Conservation (phyloP, 92 coral and sea anemone species). For the Virgularia gustaviana region DNA sequence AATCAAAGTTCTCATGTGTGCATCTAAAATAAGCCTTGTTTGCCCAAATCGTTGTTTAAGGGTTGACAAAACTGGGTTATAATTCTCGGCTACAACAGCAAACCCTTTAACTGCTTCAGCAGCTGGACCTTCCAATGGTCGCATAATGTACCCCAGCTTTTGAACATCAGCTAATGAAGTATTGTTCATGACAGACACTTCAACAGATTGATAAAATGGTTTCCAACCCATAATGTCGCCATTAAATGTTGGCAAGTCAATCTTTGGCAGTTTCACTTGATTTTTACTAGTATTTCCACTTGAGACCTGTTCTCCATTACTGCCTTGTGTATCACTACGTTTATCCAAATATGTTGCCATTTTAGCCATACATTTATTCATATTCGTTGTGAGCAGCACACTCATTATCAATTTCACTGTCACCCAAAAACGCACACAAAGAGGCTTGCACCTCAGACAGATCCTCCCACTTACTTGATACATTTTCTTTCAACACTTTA, state of each 20-base stretch:
- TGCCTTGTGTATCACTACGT: too few relatives aligned
- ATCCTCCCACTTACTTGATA: conserved; percentile 11
- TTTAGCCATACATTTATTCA: conserved; percentile 35
- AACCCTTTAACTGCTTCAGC: conserved; percentile 35
- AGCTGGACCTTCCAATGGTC: conserved; percentile 35
- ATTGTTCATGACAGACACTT: conserved; percentile 31
- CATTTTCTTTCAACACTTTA: conserved; percentile 13
- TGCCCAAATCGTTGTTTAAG: conserved; percentile 33
- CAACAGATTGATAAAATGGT: conserved; percentile 30
- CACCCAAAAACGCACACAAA: conserved; percentile 2
- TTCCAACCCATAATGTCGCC: conserved; percentile 20
- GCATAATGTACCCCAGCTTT: conserved; percentile 34
- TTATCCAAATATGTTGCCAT: not conserved
- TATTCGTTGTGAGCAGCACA: conserved; percentile 21
- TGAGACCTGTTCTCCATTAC: too few relatives aligned
- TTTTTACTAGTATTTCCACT: too few relatives aligned
- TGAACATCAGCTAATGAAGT: conserved; percentile 36
- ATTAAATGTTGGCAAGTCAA: conserved; percentile 26
- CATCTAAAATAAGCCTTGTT: conserved; percentile 40
- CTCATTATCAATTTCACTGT: conserved; percentile 25
- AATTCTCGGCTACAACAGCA: conserved; percentile 23
- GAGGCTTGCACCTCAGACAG: conserved; percentile 24
- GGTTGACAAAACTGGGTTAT: conserved; percentile 17
- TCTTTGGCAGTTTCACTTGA: conserved; percentile 13
- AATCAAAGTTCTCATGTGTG: conserved; percentile 29